phyloP scores from a whole-genome alignment of 2,113 vertebrate species.

The Cichladusa arquata region DNA sequence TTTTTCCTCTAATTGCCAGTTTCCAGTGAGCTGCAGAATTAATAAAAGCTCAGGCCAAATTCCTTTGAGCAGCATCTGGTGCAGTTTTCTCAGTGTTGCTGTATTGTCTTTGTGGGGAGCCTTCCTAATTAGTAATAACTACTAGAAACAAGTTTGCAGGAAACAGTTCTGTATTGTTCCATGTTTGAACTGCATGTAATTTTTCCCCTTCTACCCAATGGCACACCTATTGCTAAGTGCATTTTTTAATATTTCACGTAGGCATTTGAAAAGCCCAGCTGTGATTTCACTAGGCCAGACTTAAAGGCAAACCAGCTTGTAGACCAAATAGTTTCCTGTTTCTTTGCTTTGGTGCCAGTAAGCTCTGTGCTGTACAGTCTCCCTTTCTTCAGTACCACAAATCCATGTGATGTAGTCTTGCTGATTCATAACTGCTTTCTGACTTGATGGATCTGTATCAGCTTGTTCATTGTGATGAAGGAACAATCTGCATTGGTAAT shows the following conservation, averaged over 20 bases:
- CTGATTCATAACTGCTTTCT: background rate
- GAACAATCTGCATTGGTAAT: background rate
- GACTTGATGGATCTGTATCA: background rate
- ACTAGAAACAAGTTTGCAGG: background rate
- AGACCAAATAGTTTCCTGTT: background rate
- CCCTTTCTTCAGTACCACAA: background rate
- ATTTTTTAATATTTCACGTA: background rate
- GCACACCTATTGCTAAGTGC: background rate
- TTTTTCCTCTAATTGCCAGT: conserved; percentile 20
- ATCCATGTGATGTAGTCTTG: background rate
- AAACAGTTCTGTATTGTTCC: conserved; percentile 14
- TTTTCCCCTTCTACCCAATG: background rate
- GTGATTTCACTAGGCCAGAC: background rate
- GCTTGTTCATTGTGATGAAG: background rate
- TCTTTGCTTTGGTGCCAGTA: background rate
- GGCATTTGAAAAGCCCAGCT: background rate
- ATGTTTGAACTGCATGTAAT: background rate
- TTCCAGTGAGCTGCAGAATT: background rate
- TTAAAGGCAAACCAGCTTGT: background rate
- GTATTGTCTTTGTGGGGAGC: background rate
- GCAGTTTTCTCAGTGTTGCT: background rate
- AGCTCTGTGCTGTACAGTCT: background rate
- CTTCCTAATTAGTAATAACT: conserved; percentile 5
- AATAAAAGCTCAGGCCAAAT: background rate
- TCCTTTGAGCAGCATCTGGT: background rate